Evolutionary conservation across 1,140 invertebrate species (phyloP).

Genomic region (Apis dorsata): DNA sequence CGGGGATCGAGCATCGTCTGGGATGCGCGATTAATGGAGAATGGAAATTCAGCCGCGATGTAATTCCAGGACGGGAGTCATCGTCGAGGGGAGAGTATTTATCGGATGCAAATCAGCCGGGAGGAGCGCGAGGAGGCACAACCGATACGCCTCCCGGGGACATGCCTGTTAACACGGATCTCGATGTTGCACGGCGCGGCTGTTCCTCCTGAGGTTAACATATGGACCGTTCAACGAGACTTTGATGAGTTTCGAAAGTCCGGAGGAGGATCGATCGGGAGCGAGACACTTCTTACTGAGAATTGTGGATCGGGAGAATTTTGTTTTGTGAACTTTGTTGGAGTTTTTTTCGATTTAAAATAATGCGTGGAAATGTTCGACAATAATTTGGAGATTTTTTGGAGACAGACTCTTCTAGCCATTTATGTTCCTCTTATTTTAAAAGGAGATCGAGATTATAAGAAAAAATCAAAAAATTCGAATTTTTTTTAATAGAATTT

Average conservation of each 20-base stretch:
- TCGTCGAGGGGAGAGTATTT: conserved; percentile 12
- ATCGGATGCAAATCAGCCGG: conserved; percentile 39
- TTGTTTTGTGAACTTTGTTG: no score
- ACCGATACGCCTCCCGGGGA: background rate
- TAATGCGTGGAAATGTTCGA: no score
- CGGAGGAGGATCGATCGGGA: background rate
- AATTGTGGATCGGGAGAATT: no score
- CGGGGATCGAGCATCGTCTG: conserved; percentile 25
- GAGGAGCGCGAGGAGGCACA: background rate
- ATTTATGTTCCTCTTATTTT: no score
- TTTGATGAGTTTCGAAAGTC: background rate
- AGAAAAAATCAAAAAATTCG: no score
- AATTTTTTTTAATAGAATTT: no score
- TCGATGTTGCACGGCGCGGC: background rate
- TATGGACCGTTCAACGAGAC: background rate
- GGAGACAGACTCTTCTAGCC: no score
- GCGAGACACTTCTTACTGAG: background rate
- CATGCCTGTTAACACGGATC: background rate
- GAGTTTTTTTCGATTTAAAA: no score
- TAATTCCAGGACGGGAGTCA: conserved; percentile 27
- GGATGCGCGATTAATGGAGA: conserved; percentile 49
- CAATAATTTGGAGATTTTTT: no score
- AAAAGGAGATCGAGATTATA: no score
- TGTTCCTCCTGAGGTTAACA: background rate
- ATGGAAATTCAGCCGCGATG: conserved; percentile 49